These are phyloP conservation scores for Cecidostiba fungosa DNA, from an alignment of 2,888 invertebrate species.

Conservation along the genomic window DNA sequence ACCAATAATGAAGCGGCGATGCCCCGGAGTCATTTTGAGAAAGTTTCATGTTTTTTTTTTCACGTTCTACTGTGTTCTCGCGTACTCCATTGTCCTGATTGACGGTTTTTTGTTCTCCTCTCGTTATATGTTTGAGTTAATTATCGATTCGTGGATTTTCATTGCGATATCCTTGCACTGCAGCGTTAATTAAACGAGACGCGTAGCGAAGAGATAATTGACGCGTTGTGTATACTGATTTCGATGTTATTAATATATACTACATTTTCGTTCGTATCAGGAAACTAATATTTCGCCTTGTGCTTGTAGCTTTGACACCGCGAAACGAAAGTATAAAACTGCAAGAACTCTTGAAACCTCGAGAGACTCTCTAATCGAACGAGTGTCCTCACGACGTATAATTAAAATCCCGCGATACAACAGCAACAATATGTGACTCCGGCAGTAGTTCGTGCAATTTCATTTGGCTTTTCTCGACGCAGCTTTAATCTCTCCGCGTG, in stretches of 20 bases:
- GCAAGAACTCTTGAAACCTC: neutral
- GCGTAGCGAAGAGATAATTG: no score
- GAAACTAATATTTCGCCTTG: neutral
- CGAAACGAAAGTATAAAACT: no score
- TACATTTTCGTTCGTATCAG: no score
- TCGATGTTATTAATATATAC: neutral
- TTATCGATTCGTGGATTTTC: constrained; percentile 3
- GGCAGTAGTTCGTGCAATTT: neutral
- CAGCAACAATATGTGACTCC: neutral
- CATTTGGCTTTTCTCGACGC: neutral
- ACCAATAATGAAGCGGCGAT: constrained; percentile 57
- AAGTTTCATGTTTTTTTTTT: constrained; percentile 5
- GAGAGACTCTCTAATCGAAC: neutral
- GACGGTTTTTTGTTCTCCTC: neutral
- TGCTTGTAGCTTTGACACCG: no score
- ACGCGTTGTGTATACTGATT: no score
- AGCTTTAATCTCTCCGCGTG: neutral
- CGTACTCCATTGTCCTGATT: constrained; percentile 2
- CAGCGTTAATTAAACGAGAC: neutral
- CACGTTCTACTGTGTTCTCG: no score
- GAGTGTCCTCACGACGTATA: neutral
- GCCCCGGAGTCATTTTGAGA: constrained; percentile 46
- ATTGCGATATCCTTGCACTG: no score
- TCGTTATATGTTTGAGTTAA: neutral
- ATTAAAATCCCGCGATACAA: neutral